phyloP scores from a whole-genome alignment of 1,140 invertebrate genomes.

The Drosophila nigrodunni region DNA sequence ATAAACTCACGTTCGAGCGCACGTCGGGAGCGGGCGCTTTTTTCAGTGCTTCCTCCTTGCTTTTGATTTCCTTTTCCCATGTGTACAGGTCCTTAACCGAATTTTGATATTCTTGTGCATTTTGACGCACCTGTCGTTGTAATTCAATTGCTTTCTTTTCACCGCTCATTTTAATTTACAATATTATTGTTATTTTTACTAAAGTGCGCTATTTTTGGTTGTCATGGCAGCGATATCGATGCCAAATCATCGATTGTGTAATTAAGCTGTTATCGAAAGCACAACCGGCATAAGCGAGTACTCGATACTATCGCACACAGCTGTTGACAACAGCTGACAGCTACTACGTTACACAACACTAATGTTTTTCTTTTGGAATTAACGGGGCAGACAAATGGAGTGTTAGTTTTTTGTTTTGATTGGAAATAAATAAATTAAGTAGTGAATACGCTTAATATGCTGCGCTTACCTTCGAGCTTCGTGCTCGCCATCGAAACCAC shows the following conservation, averaged over 20 bases:
- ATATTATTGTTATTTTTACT: constrained; percentile 43
- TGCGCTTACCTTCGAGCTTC: constrained; percentile 21
- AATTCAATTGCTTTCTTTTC: constrained; percentile 86
- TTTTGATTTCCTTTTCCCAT: constrained; percentile 94
- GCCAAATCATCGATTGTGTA: background rate
- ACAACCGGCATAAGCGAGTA: background rate
- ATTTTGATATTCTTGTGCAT: constrained; percentile 89
- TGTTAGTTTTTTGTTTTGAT: constrained; percentile 19
- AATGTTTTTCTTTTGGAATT: background rate
- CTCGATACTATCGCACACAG: constrained; percentile 15
- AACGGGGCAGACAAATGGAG: constrained; percentile 8
- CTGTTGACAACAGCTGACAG: background rate
- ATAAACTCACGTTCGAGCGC: constrained; percentile 47
- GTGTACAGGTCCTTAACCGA: constrained; percentile 91
- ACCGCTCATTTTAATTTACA: constrained; percentile 50
- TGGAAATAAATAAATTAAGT: background rate
- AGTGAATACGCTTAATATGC: constrained; percentile 27
- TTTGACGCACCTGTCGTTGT: constrained; percentile 90
- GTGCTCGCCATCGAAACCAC: constrained; percentile 2
- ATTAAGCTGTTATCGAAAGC: background rate
- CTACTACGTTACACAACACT: constrained; percentile 14
- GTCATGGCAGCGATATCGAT: constrained; percentile 41
- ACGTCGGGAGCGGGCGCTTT: constrained; percentile 46
- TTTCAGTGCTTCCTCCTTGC: constrained; percentile 88
- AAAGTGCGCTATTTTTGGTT: constrained; percentile 39